Evolutionary conservation across 2,888 invertebrate genomes (phyloP), one percentile per base, ranked within the genome.

Genomic region (Ochropleura leucogaster): DNA sequence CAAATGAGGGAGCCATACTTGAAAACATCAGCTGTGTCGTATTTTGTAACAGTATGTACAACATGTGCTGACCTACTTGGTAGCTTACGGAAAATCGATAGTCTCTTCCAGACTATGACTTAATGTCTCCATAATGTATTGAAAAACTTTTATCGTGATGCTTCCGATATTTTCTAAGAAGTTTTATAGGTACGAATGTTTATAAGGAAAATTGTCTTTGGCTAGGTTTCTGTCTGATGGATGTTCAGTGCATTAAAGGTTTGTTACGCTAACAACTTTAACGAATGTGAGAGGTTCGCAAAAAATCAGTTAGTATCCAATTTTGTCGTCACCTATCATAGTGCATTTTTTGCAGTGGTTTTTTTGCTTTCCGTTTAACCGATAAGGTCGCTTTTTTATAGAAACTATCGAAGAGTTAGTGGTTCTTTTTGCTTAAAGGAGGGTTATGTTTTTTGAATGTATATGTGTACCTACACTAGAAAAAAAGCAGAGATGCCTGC

Each of bases 41-140:
- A 80, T 80, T 71, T 75, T 75, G 71, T 68, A 55, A 49, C n/a
- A 30, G 69, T 40, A 65, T 18, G 59, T 67, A 63, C 47, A n/a
- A 14, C 57, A 44, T 55, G 42, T 46, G 68, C 51, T 68, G 80
- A 68, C 80, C 75, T 80, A 80, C 65, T 76, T 68, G 46, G 47
- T 42, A 46, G 55, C 63, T 74, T 46, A 47, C 12, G 53, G 65
- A 60, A 72, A 72, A 80, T 80, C 80, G 62, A 80, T 80, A 68
- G 2, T 55, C 30, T 57, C 68, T 68, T 68, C n/a, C 47, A 57
- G 60, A 62, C 60, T 65, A 62, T 76, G 68, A 75, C 44, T 72
- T 75, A 76, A 76, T 80, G 68, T 71, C 60, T 80, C 64, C 60
- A 80, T 80, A 76, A 80, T 80, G 76, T 80, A 72, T 68, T 68